Percentiles rank a stretch among this genome's conserved stretches.
phyloP scores from a whole-genome alignment of 2,113 vertebrate species.

The Anser brachyrhynchus region DNA sequence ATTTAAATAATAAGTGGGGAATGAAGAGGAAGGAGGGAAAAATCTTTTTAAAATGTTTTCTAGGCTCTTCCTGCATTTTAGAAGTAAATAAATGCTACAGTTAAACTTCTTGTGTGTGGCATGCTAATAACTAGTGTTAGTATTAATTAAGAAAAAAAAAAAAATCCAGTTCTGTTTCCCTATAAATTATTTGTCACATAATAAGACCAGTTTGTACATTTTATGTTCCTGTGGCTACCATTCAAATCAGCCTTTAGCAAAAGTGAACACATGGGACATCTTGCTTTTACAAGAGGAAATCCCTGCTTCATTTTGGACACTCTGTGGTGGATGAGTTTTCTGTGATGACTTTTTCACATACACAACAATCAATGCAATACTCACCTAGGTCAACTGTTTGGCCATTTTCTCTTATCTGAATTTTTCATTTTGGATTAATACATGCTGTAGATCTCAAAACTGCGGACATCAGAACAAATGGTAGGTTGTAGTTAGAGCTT shows the following conservation, averaged over 20 bases:
- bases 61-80: background rate
- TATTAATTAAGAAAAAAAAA: background rate
- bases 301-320: background rate
- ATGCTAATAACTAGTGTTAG: background rate
- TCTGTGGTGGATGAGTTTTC: background rate
- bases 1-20: slow-evolving; percentile 8
- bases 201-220: background rate
- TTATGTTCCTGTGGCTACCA: background rate
- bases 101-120: background rate
- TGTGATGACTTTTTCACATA: background rate
- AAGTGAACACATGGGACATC: background rate
- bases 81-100: background rate
- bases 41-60: background rate
- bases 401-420: background rate
- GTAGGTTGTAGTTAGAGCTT: background rate
- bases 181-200: background rate
- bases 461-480: background rate
- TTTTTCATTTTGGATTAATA: slow-evolving; percentile 6
- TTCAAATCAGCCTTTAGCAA: background rate
- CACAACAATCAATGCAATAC: background rate
- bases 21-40: background rate
- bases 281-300: background rate
- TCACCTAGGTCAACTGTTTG: background rate
- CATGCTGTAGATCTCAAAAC: background rate
- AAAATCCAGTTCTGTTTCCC: background rate